Evolutionary conservation across 2,888 invertebrate genomes (phyloP).

Genomic region (Catocala nupta): DNA sequence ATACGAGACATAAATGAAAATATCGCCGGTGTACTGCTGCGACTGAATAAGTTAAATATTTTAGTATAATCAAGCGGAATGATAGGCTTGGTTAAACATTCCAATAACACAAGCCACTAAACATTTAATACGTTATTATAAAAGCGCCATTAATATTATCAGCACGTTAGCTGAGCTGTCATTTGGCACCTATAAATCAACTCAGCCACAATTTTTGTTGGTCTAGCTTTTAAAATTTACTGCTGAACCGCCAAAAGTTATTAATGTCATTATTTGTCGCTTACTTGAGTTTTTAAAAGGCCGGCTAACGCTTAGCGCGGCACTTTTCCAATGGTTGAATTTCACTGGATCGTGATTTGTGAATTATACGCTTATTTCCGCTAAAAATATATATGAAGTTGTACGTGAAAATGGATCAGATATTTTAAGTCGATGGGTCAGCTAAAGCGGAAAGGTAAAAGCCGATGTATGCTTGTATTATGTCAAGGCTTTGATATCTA

Average conservation of each 20-base stretch:
- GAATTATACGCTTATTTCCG: not conserved
- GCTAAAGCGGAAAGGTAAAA: too few relatives aligned
- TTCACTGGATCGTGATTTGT: conserved; percentile 7
- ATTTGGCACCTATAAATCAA: conserved; percentile 29
- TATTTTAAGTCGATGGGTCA: too few relatives aligned
- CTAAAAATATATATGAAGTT: not conserved
- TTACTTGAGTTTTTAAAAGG: conserved; percentile 10
- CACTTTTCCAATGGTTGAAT: conserved; percentile 21
- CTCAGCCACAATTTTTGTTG: conserved; percentile 30
- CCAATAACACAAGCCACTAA: too few relatives aligned
- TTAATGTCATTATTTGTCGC: conserved; percentile 37
- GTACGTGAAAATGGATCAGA: too few relatives aligned
- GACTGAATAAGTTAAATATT: too few relatives aligned
- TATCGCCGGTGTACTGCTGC: too few relatives aligned
- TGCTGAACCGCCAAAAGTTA: conserved; percentile 27
- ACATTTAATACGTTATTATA: too few relatives aligned
- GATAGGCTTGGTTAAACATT: too few relatives aligned
- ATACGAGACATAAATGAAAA: too few relatives aligned
- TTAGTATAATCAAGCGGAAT: too few relatives aligned
- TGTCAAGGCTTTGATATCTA: too few relatives aligned
- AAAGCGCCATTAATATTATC: not conserved
- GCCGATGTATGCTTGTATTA: too few relatives aligned
- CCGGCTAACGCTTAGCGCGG: conserved; percentile 14
- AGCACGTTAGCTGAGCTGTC: not conserved
- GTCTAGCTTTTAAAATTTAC: conserved; percentile 29